Evolutionary conservation across 1,140 invertebrate genomes (phyloP), one percentile per base, ranked within the genome.

Genomic region (Anadara kagoshimensis): DNA sequence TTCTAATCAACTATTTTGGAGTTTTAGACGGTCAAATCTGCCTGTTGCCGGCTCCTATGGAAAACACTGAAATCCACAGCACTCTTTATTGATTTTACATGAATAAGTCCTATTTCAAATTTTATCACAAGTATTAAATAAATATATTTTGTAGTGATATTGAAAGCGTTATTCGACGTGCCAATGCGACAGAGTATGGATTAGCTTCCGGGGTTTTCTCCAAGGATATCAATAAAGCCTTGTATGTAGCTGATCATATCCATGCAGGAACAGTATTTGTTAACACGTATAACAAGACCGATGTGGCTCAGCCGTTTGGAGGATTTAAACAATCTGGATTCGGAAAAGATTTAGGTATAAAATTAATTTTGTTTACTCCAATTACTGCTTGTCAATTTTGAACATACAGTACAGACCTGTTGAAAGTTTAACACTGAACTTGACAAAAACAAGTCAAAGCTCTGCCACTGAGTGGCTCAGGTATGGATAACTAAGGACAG

Each of bases 291-390:
- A 98, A 98, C 88, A 98, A 98, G 90, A 98, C 97, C 0, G 97
- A 98, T 86, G 97, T 98, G 0, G 97, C 96, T 0, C 96, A 97
- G 65, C 97, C 97, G 0, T 98, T 98, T 85, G 97, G 97, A n/a
- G 97, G 97, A 1, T 98, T 97, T 89, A 99, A 99, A 87, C 95
- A 97, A 89, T 97, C 95, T 61, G 97, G 97, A 45, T 98, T 98
- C 86, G 97, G 97, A 45, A 99, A 98, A 88, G 97, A 99, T 90
- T 90, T 99, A 18, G 97, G 95, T 92, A 91, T 70, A 81, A 22
- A 12, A 36, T 36, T 20, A 45, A 45, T 41, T 58, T 36, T 36
- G 29, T 36, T 36, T 2, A 36, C 29, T 36, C 2, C 7, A 36
- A 36, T n/a, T 36, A 36, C 7, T 36, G 7, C 29, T 3, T 36